phyloP scores from a whole-genome alignment of 2,113 vertebrate genomes.

The Nibea coibor region DNA sequence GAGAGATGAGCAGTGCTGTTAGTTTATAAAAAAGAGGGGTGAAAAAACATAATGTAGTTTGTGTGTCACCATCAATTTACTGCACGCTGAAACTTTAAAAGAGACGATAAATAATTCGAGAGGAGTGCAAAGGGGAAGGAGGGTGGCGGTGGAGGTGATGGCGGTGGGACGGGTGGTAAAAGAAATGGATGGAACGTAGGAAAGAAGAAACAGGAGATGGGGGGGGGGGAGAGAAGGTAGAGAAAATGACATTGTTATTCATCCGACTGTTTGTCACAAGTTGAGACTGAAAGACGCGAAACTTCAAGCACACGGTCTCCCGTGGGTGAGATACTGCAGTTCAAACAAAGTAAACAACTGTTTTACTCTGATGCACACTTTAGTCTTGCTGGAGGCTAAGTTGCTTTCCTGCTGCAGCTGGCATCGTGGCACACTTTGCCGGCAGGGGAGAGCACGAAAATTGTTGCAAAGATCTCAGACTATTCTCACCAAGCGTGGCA shows the following conservation, averaged over 20 bases:
- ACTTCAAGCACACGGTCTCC: slow-evolving; percentile 88
- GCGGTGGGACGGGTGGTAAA: slow-evolving; percentile 39
- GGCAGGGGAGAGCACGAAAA: slow-evolving; percentile 66
- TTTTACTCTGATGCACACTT: slow-evolving; percentile 92
- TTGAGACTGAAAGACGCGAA: slow-evolving; percentile 85
- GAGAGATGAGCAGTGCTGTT: slow-evolving; percentile 84
- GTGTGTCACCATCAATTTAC: slow-evolving; percentile 90
- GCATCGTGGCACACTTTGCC: slow-evolving; percentile 74
- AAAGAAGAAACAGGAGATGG: slow-evolving; percentile 57
- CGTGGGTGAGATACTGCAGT: slow-evolving; percentile 87
- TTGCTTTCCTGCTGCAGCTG: slow-evolving; percentile 84
- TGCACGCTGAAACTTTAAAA: slow-evolving; percentile 86
- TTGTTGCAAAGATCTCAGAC: slow-evolving; percentile 63
- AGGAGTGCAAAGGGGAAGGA: slow-evolving; percentile 72
- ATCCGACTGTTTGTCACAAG: slow-evolving; percentile 87
- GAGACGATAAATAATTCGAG: slow-evolving; percentile 90
- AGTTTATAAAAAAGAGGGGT: slow-evolving; percentile 72
- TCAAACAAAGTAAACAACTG: slow-evolving; percentile 94
- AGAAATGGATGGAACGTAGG: slow-evolving; percentile 63
- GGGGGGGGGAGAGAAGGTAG: slow-evolving; percentile 24
- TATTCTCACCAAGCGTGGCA: slow-evolving; percentile 61
- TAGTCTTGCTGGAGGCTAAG: slow-evolving; percentile 93
- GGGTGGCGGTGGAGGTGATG: slow-evolving; percentile 30
- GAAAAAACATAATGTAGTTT: slow-evolving; percentile 86
- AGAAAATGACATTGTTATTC: slow-evolving; percentile 89